Evolutionary conservation across 2,113 vertebrate genomes (phyloP), one percentile per base, ranked within the genome.

Genomic region (Enhydra lutris): DNA sequence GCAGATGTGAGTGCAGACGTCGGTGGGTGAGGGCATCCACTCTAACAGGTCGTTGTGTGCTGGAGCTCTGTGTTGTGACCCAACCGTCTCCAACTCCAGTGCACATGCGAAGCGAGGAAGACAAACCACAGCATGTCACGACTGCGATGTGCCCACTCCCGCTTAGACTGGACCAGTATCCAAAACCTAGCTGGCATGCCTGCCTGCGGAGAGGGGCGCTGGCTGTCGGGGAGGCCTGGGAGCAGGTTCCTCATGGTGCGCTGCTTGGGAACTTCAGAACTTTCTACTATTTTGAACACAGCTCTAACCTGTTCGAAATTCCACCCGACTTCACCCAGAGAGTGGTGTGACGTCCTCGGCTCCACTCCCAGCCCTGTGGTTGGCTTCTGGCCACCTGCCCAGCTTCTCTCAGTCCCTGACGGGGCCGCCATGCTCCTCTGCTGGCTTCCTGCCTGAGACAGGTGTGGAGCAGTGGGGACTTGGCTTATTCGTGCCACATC

Each of bases 141-240:
- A 39, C 14, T 3, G 3, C 14, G 2, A 0, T 4, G 9, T 67
- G 74, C 36, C 42, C 20, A 0, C 11, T 2, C 24, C 3, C 47
- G 31, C 36, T 69, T 13, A 4, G 10, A 7, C 39, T 15, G 42
- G 50, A 6, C 1, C 21, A 26, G 24, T 20, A n/a, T 71, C 76
- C 52, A 1, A n/a, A 26, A 20, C 24, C 55, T 15, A 31, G 14
- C 34, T 21, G 52, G 42, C 8, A 2, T 20, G 20, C 34, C 59
- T 78, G 55, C 55, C 52, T 74, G 24, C 57, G 20, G 42, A 67
- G 47, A 73, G 34, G 45, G 69, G 34, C 3, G 0, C 47, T 61
- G 52, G 9, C 29, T 82, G 1, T 73, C 8, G 0, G 26, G 2
- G 50, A 45, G 42, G 23, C 2, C 1, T 39, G 39, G 55, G n/a